Evolutionary conservation across 2,113 vertebrate genomes (phyloP).

Genomic region (Rynchops niger): DNA sequence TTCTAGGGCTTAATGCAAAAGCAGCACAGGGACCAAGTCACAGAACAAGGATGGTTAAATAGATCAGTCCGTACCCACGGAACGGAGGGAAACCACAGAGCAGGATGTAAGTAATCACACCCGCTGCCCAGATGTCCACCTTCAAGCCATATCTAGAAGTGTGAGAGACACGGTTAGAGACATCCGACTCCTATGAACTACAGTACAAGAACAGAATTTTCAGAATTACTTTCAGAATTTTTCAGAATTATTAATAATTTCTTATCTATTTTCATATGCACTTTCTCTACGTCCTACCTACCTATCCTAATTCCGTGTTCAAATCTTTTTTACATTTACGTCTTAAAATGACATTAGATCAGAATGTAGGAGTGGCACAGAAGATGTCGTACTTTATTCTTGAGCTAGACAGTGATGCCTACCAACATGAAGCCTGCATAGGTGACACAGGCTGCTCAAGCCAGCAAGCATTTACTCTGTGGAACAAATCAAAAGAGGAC

Average conservation of each 20-base stretch:
- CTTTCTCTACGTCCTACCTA: neutral
- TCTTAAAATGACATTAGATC: neutral
- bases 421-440: neutral
- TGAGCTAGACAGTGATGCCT: neutral
- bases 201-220: neutral
- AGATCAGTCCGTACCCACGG: slow-evolving; percentile 83
- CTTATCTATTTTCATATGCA: neutral
- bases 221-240: too few species aligned
- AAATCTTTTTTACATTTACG: neutral
- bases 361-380: neutral
- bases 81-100: slow-evolving; percentile 97
- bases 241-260: neutral
- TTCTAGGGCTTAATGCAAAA: neutral
- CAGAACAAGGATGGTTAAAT: slow-evolving; percentile 17
- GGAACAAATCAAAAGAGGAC: neutral
- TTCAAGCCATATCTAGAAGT: slow-evolving; percentile 91
- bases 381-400: neutral
- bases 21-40: neutral
- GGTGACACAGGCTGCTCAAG: neutral
- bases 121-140: slow-evolving; percentile 98
- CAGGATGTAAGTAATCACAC: slow-evolving; percentile 95
- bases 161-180: slow-evolving; percentile 52
- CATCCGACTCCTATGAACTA: neutral
- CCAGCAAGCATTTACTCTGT: neutral
- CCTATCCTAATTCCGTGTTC: neutral